Conservation (phyloP, 2,888 invertebrate genomes). For the Drosophila emarginata region DNA sequence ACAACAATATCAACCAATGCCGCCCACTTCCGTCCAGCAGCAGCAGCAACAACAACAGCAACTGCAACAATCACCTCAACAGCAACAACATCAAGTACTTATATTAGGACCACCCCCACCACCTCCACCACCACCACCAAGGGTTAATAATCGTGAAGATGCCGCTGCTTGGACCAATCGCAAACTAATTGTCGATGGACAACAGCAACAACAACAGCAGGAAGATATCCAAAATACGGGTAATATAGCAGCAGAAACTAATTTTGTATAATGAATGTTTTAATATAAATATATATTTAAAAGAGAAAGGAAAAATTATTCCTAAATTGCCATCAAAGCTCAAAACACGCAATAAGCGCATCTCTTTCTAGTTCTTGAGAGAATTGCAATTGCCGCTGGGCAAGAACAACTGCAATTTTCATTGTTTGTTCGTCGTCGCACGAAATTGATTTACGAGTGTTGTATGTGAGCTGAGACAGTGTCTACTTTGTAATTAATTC, state of each 20-base stretch:
- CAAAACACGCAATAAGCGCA: constrained; percentile 48
- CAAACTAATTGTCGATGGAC: constrained; percentile 72
- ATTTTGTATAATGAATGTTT: not conserved
- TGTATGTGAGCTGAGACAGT: constrained; percentile 25
- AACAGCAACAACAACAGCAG: constrained; percentile 43
- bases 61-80: constrained; percentile 8
- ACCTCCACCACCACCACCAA: constrained; percentile 63
- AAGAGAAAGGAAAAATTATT: constrained; percentile 26
- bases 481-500: constrained; percentile 67
- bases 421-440: constrained; percentile 64
- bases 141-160: constrained; percentile 80
- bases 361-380: constrained; percentile 54
- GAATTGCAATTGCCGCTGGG: constrained; percentile 68
- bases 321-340: constrained; percentile 60
- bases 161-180: constrained; percentile 80
- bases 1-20: constrained; percentile 60
- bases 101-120: constrained; percentile 64
- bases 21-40: constrained; percentile 52
- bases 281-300: constrained; percentile 46
- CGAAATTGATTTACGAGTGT: constrained; percentile 68
- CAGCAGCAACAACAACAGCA: constrained; percentile 54
- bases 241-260: constrained; percentile 22
- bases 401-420: constrained; percentile 67
- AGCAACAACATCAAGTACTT: constrained; percentile 56
- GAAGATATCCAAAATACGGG: constrained; percentile 55